Base-by-base conservation (phyloP, 2,113 vertebrate species). In the Sus scrofa region DNA sequence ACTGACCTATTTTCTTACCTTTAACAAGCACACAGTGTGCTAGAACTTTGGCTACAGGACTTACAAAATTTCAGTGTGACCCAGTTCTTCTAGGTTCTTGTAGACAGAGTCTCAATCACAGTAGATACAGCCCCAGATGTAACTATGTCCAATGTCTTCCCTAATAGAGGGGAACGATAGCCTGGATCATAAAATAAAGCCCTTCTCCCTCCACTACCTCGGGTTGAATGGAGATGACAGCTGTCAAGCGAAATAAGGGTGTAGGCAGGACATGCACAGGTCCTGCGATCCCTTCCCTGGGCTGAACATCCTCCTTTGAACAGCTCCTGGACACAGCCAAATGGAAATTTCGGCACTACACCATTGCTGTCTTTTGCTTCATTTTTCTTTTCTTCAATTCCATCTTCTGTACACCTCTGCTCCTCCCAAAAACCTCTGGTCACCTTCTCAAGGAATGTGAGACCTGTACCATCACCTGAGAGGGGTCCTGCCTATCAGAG, bases 71-170 rank as follows among this genome's bases (percentile, higher is more conserved):
- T 94, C 18, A 63, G 2, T 65, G 39, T 93, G 68, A 56, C 37
- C 19, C 20, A 86, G 34, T 67, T 94, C 22, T 34, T 92, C 30
- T 56, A 19, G 62, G 22, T 79, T 92, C 37, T 44, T 8, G 56
- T 68, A 89, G 54, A 30, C 60, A 58, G 52, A 86, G 14, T 56
- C 34, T 83, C 86, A 97, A 86, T 96, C 86, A 91, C 56, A 89
- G 39, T 50, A 94, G 60, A 62, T 56, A 75, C 0, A 77, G 63
- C 58, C 79, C 26, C 9, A 84, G 19, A 60, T 71, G 2, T 78
- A 89, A 91, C 74, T 91, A 12, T 32, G 32, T 86, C 78, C 58
- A 74, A 54, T 86, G 30, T 89, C n/a, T 62, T 93, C 67, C 67
- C 71, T 68, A 86, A 93, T 19, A 93, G 44, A 96, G 10, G 15